These are phyloP conservation scores for Cryptocheilus praepositus DNA, from an alignment of 2,888 invertebrate species.

Conservation along the genomic window DNA sequence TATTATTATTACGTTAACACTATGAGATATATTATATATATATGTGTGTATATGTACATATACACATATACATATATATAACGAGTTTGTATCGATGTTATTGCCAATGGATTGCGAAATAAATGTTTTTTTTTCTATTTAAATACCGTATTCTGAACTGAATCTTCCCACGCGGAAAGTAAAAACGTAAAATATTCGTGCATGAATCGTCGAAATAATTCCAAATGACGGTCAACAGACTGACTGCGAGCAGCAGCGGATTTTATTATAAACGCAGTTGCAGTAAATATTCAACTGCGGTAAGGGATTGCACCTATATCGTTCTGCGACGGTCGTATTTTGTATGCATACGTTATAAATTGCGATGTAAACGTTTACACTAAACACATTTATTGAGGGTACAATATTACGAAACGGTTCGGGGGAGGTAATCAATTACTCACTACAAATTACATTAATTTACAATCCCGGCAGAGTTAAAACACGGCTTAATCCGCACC, in stretches of 20 bases:
- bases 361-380: no score
- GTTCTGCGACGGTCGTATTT: no score
- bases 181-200: background rate
- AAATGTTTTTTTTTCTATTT: constrained; percentile 62
- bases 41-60: constrained; percentile 35
- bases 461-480: no score
- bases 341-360: no score
- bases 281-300: constrained; percentile 11
- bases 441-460: no score
- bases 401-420: no score
- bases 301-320: no score
- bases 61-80: constrained; percentile 49
- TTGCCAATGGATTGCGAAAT: constrained; percentile 65
- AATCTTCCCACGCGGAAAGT: background rate
- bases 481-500: no score
- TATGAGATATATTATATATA: constrained; percentile 13
- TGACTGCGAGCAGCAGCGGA: constrained; percentile 1
- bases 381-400: no score
- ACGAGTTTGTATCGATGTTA: constrained; percentile 65
- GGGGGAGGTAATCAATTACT: no score
- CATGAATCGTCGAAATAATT: background rate
- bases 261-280: constrained; percentile 33
- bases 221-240: background rate
- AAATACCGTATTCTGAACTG: constrained; percentile 2
- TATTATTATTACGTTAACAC: constrained; percentile 25